These are phyloP conservation scores for Malurus leucopterus DNA, from an alignment of 2,797 vertebrate species.

Conservation along the genomic window DNA sequence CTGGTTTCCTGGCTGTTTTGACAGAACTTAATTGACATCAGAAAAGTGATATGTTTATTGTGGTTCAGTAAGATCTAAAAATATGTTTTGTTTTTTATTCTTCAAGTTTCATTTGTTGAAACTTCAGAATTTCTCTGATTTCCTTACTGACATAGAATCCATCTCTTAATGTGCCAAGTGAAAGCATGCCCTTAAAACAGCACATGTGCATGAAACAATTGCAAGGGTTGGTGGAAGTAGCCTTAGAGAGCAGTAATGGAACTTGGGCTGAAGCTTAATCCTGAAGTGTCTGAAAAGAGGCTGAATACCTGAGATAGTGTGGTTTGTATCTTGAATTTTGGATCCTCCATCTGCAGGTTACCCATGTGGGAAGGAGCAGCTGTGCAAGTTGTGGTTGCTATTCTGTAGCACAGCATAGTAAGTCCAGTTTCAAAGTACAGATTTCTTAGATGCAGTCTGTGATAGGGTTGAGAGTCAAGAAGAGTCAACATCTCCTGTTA, in stretches of 20 bases:
- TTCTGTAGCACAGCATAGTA: fast-evolving
- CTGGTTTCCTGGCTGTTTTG: background rate
- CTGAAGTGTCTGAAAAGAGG: background rate
- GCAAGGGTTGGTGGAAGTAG: background rate
- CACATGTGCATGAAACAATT: background rate
- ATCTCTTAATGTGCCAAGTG: background rate
- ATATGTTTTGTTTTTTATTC: background rate
- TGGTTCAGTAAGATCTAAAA: background rate
- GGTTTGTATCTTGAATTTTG: background rate
- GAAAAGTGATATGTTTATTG: background rate
- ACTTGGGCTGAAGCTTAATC: background rate
- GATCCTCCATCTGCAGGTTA: background rate
- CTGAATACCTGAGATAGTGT: background rate
- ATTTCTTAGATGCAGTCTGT: background rate
- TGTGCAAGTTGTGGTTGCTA: background rate
- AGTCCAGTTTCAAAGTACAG: background rate
- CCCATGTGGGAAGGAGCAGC: background rate
- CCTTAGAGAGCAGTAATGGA: background rate
- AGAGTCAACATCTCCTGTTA: background rate
- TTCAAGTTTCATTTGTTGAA: background rate
- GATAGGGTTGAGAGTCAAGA: background rate
- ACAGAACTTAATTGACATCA: background rate
- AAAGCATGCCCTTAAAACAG: background rate
- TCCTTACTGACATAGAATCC: background rate
- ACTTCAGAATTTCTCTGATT: background rate